Conservation (phyloP, 2,888 invertebrate genomes). For the Argyra leucocephala region DNA sequence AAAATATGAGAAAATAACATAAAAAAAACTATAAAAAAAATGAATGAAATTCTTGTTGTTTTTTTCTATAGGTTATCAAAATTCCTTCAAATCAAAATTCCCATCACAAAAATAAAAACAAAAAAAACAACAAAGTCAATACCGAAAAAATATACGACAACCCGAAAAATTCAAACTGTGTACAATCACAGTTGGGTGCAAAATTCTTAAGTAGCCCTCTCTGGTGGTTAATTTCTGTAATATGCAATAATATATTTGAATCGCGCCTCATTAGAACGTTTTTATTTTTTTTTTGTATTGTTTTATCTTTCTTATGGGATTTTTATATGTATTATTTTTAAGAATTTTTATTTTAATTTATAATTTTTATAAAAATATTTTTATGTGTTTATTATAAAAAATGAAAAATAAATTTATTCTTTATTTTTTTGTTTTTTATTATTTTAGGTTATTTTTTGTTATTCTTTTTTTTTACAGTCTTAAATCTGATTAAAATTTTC, state of each 20-base stretch:
- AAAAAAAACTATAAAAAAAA: no score
- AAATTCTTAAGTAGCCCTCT: neutral
- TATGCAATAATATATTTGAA: neutral
- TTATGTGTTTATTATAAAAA: neutral
- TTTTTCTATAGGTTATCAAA: neutral
- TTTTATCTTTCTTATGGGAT: neutral
- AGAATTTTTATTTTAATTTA: neutral
- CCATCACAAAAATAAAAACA: neutral
- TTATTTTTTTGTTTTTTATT: no score
- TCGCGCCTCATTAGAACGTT: conserved; percentile 3
- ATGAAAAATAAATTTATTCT: neutral
- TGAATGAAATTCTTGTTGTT: neutral
- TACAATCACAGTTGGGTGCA: neutral
- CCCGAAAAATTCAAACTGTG: neutral
- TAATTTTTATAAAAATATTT: neutral
- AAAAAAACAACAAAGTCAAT: neutral
- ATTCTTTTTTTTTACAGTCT: no score
- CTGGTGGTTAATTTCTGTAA: neutral
- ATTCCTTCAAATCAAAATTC: neutral
- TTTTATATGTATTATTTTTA: neutral
- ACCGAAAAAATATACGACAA: no score
- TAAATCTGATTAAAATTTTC: neutral
- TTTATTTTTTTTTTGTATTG: neutral
- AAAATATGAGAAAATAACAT: neutral
- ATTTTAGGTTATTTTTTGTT: no score